Base-by-base conservation (phyloP, 2,888 invertebrate genomes). In the Amphipyra berbera region DNA sequence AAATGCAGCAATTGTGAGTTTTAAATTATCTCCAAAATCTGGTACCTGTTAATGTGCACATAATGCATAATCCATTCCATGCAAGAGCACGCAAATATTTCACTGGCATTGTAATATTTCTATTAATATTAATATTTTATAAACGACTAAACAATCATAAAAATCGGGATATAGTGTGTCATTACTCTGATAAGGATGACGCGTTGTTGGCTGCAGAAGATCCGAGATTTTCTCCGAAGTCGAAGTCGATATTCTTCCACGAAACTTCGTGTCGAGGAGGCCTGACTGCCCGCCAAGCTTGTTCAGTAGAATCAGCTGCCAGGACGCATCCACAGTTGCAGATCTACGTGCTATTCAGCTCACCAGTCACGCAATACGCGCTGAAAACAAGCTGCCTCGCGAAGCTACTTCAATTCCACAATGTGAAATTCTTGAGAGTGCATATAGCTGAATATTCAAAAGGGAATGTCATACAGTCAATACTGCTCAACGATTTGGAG, bases 241-340 rank as follows among this genome's bases (percentile, higher is more conserved):
- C 45, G 90, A 92, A 10, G 83, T 95, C 96, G 8, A 96, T 97
- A 68, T 97, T 96, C 82, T 97, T 97, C 78, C 95, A 96, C 75
- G 96, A 97, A 81, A 96, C 97, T 0, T 96, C 96, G 0, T 96
- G 96, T 77, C 92, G 88, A 6, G 92, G 93, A 3, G 81, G 87
- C 0, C 84, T 97, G 30, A 94, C 91, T n/a, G 77, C 95, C 0
- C 90, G 96, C n/a, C 96, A 97, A 81, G 96, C 96, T 0, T 97
- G 97, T 82, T 96, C 97, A 0, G 95, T 97, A 0, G 97, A 97
- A 88, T 96, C 97, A 0, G 96, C 97, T 0, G 96, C 97, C 0
- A 89, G 88, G 61, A 89, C 95, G 77, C 96, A 97, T 81, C 96
- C 96, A 0, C 84, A 92, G 35, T 91, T 91, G 81, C 92, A 95